These are phyloP conservation scores for Diogma glabrata DNA, from an alignment of 2,888 invertebrate species.

Conservation along the genomic window DNA sequence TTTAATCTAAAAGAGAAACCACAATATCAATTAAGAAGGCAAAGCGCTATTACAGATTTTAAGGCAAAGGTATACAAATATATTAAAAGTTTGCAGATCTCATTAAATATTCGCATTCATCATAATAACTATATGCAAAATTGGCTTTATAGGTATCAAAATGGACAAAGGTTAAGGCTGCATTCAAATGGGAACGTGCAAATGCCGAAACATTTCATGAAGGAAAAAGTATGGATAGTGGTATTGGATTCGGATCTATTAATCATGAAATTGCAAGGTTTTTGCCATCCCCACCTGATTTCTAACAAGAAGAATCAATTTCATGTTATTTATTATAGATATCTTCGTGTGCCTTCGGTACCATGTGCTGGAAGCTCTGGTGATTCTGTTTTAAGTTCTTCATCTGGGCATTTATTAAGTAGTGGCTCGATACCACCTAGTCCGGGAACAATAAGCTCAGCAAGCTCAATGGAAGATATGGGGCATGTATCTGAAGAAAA, in stretches of 20 bases:
- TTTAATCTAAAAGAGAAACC: conserved; percentile 28
- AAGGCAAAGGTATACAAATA: conserved; percentile 8
- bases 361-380: conserved; percentile 41
- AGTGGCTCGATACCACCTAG: conserved; percentile 47
- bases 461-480: conserved; percentile 61
- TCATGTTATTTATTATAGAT: conserved; percentile 23
- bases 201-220: conserved; percentile 37
- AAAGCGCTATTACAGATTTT: conserved; percentile 32
- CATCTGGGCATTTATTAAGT: conserved; percentile 34
- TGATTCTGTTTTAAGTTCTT: conserved; percentile 40
- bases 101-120: too few relatives aligned
- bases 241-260: conserved; percentile 37
- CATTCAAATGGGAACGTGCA: conserved; percentile 76
- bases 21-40: conserved; percentile 26
- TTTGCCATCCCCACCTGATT: neutral
- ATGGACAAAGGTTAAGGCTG: conserved; percentile 83
- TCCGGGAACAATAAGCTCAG: conserved; percentile 54
- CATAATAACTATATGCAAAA: too few relatives aligned
- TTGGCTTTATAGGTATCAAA: conserved; percentile 43
- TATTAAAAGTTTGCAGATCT: too few relatives aligned
- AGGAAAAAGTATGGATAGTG: conserved; percentile 34
- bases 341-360: conserved; percentile 40
- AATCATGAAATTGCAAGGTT: conserved; percentile 40
- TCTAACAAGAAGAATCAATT: too few relatives aligned
- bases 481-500: conserved; percentile 23